Evolutionary conservation across 2,797 vertebrate genomes (phyloP).

Genomic region (Gymnothorax reevesii): DNA sequence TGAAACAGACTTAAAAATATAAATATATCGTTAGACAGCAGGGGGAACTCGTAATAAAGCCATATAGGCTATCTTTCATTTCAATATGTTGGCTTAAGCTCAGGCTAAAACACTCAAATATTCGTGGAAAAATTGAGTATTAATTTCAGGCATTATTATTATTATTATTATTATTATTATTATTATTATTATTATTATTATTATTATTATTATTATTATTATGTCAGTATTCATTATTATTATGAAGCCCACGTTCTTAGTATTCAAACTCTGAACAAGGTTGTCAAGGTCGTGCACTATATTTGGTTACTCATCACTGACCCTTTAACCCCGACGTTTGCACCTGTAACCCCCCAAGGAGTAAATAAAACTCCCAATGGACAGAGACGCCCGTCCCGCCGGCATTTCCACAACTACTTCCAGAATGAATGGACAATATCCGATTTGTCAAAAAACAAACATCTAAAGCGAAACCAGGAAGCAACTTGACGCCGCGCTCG

Average conservation of each 20-base stretch:
- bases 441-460: constrained; percentile 17
- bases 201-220: background rate
- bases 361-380: constrained; percentile 29
- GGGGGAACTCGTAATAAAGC: background rate
- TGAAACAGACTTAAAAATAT: background rate
- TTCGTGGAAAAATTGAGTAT: background rate
- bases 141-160: too few species aligned
- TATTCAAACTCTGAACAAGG: constrained; percentile 9
- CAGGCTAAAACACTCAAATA: background rate
- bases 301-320: constrained; percentile 56
- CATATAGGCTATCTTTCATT: background rate
- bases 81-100: background rate
- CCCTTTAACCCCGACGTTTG: constrained; percentile 61
- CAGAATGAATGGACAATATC: background rate
- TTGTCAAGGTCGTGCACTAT: background rate
- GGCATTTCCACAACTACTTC: constrained; percentile 26
- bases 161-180: background rate
- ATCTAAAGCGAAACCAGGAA: background rate
- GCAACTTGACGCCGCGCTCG: background rate
- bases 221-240: background rate
- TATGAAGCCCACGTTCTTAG: background rate
- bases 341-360: constrained; percentile 67
- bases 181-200: background rate
- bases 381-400: constrained; percentile 48
- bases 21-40: background rate